These are phyloP conservation scores for Terebella lapidaria DNA, from an alignment of 2,888 invertebrate genomes.

Conservation along the genomic window DNA sequence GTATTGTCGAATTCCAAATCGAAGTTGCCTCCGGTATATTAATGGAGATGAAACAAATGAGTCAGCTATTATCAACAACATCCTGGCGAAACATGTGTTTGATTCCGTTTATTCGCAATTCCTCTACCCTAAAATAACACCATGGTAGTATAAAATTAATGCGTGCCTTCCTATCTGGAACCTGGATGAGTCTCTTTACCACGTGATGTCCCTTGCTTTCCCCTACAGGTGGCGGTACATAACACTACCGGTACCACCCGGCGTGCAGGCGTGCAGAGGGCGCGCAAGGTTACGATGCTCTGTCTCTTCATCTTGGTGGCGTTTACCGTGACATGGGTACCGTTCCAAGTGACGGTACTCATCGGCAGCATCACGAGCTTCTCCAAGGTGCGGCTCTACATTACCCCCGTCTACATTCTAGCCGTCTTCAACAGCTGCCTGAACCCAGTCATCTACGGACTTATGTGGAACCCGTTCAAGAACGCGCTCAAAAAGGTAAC, in stretches of 20 bases:
- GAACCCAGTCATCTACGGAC: background rate
- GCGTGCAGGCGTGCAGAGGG: background rate
- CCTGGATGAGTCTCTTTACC: background rate
- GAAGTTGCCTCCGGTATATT: too few relatives aligned
- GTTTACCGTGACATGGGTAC: background rate
- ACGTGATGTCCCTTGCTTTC: background rate
- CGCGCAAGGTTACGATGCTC: background rate
- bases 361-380: background rate
- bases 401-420: background rate
- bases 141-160: too few relatives aligned
- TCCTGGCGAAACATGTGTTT: too few relatives aligned
- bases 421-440: background rate
- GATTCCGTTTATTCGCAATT: too few relatives aligned
- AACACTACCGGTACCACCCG: background rate
- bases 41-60: too few relatives aligned
- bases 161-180: too few relatives aligned
- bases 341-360: background rate
- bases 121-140: too few relatives aligned
- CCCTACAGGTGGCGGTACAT: background rate
- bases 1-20: too few relatives aligned
- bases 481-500: background rate
- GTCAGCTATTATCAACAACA: too few relatives aligned
- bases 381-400: background rate
- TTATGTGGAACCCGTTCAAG: background rate
- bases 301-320: background rate